These are phyloP conservation scores for Crambe crambe DNA, from an alignment of 37 sponge, comb jelly and placozoan species.

Conservation along the genomic window DNA sequence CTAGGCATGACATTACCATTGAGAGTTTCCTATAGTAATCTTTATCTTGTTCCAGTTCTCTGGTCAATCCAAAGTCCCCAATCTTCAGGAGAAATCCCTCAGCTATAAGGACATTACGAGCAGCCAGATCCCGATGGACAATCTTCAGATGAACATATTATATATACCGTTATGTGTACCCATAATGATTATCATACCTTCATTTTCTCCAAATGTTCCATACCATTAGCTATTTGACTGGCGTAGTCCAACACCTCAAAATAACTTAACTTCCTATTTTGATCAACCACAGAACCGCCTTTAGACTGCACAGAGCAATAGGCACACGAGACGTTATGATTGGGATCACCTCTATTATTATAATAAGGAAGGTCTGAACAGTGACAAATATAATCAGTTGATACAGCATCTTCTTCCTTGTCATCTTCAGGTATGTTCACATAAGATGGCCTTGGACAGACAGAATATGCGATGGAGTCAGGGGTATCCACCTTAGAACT, in stretches of 20 bases:
- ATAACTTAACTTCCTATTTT: constrained; percentile 17
- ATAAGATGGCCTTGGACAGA: neutral
- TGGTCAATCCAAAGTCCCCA: constrained; percentile 76
- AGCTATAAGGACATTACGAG: constrained; percentile 77
- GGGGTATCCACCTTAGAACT: neutral
- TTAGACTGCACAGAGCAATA: neutral
- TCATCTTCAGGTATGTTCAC: neutral
- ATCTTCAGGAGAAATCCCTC: constrained; percentile 73
- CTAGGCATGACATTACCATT: no score
- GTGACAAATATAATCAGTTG: neutral
- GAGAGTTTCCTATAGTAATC: constrained; percentile 72
- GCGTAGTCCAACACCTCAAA: constrained; percentile 64
- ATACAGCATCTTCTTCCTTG: neutral
- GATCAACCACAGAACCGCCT: neutral
- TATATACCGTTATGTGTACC: neutral
- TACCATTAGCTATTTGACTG: constrained; percentile 69
- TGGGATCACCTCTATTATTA: neutral
- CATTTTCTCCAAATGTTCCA: constrained; percentile 78
- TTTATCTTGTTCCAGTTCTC: constrained; percentile 46
- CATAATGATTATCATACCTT: constrained; percentile 29
- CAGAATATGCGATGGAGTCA: neutral
- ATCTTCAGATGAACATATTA: constrained; percentile 22
- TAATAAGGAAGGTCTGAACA: neutral
- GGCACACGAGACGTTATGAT: neutral
- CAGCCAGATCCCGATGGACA: constrained; percentile 81